Conservation (phyloP, 2,888 invertebrate genomes). For the Aleiodes alternator region DNA sequence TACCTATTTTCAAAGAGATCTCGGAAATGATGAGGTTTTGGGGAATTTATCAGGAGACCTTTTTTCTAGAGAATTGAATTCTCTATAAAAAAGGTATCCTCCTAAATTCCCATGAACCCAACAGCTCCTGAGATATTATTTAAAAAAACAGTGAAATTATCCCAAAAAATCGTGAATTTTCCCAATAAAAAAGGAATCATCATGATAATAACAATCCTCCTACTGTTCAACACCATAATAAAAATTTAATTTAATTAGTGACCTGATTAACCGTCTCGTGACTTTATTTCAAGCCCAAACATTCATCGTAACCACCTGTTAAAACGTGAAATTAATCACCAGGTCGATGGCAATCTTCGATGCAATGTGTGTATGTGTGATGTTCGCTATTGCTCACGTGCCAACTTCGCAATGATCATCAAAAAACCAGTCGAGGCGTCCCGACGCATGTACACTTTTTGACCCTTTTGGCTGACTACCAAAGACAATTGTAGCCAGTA, state of each 20-base stretch:
- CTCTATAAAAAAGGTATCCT: no score
- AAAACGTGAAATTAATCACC: constrained; percentile 34
- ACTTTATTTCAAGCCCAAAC: constrained; percentile 7
- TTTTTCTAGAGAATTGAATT: no score
- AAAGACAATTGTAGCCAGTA: constrained; percentile 49
- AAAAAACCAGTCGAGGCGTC: constrained; percentile 46
- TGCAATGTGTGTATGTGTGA: constrained; percentile 14
- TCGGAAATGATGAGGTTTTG: no score
- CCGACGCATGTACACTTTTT: constrained; percentile 49
- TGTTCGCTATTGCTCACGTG: constrained; percentile 45
- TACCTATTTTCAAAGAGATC: no score
- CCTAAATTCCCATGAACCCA: no score
- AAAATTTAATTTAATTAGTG: background rate
- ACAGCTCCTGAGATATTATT: no score
- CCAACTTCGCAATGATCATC: constrained; percentile 54
- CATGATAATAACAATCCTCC: no score
- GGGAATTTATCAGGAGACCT: no score
- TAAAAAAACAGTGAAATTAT: no score
- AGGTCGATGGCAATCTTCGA: constrained; percentile 25
- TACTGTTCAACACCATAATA: no score
- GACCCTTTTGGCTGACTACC: constrained; percentile 58
- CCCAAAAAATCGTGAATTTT: no score
- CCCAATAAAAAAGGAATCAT: no score
- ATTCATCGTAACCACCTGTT: constrained; percentile 38
- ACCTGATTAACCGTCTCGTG: constrained; percentile 13